Conservation (phyloP, 1,140 invertebrate genomes). For the Drosophila nasuta region DNA sequence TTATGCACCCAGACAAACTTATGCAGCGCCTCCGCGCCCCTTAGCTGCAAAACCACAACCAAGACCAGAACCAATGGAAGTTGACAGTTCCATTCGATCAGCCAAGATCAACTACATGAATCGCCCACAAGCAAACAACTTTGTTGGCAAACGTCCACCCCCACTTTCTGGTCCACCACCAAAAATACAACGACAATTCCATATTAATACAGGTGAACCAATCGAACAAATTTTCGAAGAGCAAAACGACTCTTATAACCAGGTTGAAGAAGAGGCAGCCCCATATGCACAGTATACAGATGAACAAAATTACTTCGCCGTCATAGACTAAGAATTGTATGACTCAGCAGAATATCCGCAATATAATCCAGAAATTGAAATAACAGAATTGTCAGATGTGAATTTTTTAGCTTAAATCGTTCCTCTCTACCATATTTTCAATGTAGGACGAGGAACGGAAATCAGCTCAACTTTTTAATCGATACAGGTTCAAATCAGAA, state of each 20-base stretch:
- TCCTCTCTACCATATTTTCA: conserved; percentile 9
- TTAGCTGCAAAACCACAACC: background rate
- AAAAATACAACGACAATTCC: conserved; percentile 6
- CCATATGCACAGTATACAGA: background rate
- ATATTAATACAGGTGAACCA: too few relatives aligned
- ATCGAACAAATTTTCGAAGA: too few relatives aligned
- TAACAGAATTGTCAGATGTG: background rate
- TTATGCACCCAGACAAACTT: too few relatives aligned
- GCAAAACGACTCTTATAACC: too few relatives aligned
- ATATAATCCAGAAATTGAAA: background rate
- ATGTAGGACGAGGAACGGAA: background rate
- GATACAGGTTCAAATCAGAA: conserved; percentile 20
- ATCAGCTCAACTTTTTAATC: conserved; percentile 7
- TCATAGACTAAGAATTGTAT: too few relatives aligned
- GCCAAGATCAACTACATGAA: conserved; percentile 7
- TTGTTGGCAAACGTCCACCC: background rate
- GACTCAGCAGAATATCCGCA: too few relatives aligned
- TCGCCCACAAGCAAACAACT: background rate
- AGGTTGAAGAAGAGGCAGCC: too few relatives aligned
- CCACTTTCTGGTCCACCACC: background rate
- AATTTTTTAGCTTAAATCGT: conserved; percentile 14
- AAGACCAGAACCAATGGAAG: conserved; percentile 9
- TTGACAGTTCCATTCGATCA: background rate
- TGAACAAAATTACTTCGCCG: too few relatives aligned
- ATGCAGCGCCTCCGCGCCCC: background rate